Percentiles rank a stretch among this genome's conserved stretches.
phyloP scores from a whole-genome alignment of 2,888 invertebrate species.

The Metellina segmentata region DNA sequence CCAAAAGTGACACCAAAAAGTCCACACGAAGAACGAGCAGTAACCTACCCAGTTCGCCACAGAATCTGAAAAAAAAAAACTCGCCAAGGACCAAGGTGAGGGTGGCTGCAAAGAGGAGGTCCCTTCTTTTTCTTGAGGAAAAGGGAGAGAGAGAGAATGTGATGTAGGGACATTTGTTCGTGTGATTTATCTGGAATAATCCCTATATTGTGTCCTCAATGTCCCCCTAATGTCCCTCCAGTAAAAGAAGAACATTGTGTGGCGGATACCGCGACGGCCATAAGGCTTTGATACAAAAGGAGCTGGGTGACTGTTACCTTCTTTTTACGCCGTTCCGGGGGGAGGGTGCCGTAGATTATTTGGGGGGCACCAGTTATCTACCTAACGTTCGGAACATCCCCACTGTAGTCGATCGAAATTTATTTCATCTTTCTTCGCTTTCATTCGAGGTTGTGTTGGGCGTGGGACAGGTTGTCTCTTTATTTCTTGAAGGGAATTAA shows the following conservation, averaged over 20 bases:
- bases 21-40: not conserved
- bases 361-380: constrained; percentile 37
- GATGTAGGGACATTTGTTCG: constrained; percentile 76
- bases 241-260: constrained; percentile 62
- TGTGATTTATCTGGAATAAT: constrained; percentile 77
- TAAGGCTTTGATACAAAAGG: constrained; percentile 63
- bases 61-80: constrained; percentile 19
- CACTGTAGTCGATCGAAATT: not conserved
- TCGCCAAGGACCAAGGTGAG: constrained; percentile 30
- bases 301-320: constrained; percentile 39
- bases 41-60: constrained; percentile 52
- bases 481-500: not conserved
- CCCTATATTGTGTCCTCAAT: constrained; percentile 75
- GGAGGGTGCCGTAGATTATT: constrained; percentile 18
- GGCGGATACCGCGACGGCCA: constrained; percentile 55
- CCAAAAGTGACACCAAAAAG: constrained; percentile 13
- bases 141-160: constrained; percentile 48
- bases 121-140: constrained; percentile 32
- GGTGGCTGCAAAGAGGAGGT: not conserved
- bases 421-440: not conserved
- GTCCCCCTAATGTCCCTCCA: constrained; percentile 70
- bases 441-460: not conserved
- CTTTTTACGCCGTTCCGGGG: constrained; percentile 26
- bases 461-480: not conserved
- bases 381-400: constrained; percentile 35